Conservation (phyloP, 30 jellyfish, hydroid and myxozoan genomes). For the Nemopilema nomurai region DNA sequence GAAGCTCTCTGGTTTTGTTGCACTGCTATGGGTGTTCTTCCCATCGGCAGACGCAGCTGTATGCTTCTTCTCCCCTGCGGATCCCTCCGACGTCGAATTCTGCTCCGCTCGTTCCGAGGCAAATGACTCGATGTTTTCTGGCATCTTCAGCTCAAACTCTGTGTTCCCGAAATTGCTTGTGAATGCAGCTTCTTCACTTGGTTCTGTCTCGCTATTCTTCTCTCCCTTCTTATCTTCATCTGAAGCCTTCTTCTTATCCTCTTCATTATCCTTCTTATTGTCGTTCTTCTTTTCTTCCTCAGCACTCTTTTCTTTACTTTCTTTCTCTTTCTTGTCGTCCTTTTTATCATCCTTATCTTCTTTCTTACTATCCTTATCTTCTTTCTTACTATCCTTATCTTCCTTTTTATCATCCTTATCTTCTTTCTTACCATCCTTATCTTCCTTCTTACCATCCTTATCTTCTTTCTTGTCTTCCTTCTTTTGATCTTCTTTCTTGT, state of each 20-base stretch:
- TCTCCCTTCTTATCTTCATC: slow-evolving; percentile 30
- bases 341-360: slow-evolving; percentile 5
- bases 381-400: slow-evolving; percentile 12
- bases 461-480: slow-evolving; percentile 25
- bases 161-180: slow-evolving; percentile 55
- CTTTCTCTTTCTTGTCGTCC: slow-evolving; percentile 2
- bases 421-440: slow-evolving; percentile 24
- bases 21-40: neutral
- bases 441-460: slow-evolving; percentile 24
- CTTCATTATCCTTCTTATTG: slow-evolving; percentile 1
- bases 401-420: slow-evolving; percentile 27
- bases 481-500: slow-evolving; percentile 32
- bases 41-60: slow-evolving; percentile 18
- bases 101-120: too few species aligned
- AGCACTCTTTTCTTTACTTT: neutral
- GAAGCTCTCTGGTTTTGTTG: slow-evolving; percentile 48
- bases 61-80: slow-evolving; percentile 61
- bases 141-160: slow-evolving; percentile 55
- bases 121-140: slow-evolving; percentile 35
- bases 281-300: slow-evolving; percentile 4
- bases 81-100: slow-evolving; percentile 5
- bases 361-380: slow-evolving; percentile 17
- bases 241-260: slow-evolving; percentile 7
- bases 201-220: slow-evolving; percentile 39
- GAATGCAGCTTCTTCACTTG: slow-evolving; percentile 48